Conservation (phyloP, 1,140 invertebrate genomes). For the Eupristina koningsbergeri region DNA sequence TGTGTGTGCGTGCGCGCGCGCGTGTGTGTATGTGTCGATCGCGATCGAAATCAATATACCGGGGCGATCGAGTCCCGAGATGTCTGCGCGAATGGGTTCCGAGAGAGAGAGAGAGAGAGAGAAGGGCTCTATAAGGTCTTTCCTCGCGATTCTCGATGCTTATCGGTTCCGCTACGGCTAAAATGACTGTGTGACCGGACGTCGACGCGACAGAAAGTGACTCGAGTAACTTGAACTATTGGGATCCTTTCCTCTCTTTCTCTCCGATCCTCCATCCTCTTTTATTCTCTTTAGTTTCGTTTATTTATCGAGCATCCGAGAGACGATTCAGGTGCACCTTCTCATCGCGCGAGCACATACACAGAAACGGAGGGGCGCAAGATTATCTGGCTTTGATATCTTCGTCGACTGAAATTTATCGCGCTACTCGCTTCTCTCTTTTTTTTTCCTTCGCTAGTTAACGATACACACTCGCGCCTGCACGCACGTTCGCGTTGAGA, state of each 20-base stretch:
- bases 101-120: constrained; percentile 15
- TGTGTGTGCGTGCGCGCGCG: background rate
- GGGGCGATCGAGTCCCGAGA: constrained; percentile 26
- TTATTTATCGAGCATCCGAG: constrained; percentile 18
- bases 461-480: constrained; percentile 19
- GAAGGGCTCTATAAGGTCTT: constrained; percentile 21
- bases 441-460: background rate
- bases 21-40: background rate
- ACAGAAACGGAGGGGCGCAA: constrained; percentile 21
- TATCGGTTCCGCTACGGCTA: constrained; percentile 33
- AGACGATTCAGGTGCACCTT: constrained; percentile 33
- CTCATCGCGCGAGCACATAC: constrained; percentile 22
- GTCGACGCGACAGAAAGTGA: constrained; percentile 45
- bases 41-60: constrained; percentile 41
- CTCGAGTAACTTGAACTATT: constrained; percentile 48
- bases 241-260: background rate
- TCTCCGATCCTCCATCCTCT: constrained; percentile 6
- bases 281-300: constrained; percentile 8
- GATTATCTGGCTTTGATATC: constrained; percentile 51
- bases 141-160: constrained; percentile 34
- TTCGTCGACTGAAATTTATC: constrained; percentile 43
- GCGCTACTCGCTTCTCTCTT: background rate
- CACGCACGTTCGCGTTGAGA: constrained; percentile 6
- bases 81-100: constrained; percentile 17
- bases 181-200: constrained; percentile 46